Conservation (phyloP, 1,140 invertebrate species). For the Pygmarrhopalites habei region DNA sequence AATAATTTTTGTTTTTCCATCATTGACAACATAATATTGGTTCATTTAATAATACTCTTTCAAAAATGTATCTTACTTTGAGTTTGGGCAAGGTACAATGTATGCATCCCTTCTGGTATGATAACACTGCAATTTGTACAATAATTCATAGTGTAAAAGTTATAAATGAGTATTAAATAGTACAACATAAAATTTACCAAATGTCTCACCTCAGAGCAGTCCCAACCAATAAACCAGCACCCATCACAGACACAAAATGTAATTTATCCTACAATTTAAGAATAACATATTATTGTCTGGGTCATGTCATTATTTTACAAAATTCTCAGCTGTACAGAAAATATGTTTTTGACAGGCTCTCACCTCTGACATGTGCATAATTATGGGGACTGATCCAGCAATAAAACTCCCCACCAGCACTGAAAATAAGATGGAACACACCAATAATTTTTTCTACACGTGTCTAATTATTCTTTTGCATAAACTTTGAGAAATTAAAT, state of each 20-base stretch:
- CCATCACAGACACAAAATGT: slow-evolving; percentile 86
- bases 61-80: slow-evolving; percentile 20
- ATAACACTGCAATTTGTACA: too few relatives aligned
- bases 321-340: not conserved
- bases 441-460: too few relatives aligned
- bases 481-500: too few relatives aligned
- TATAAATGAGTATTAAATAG: too few relatives aligned
- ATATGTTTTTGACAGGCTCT: slow-evolving; percentile 34
- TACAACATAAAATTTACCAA: too few relatives aligned
- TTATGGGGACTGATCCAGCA: slow-evolving; percentile 84
- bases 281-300: not conserved
- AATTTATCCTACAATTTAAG: slow-evolving; percentile 72
- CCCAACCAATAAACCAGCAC: slow-evolving; percentile 94
- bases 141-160: too few relatives aligned
- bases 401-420: slow-evolving; percentile 89
- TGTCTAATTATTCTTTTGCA: too few relatives aligned
- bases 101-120: slow-evolving; percentile 94
- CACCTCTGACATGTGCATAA: slow-evolving; percentile 91
- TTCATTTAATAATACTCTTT: not conserved
- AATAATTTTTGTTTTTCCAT: not conserved
- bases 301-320: not conserved
- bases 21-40: too few relatives aligned
- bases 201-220: too few relatives aligned
- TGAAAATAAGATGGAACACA: too few relatives aligned
- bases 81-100: slow-evolving; percentile 53